These are phyloP conservation scores for Isotomurus palustris DNA, from an alignment of 2,888 invertebrate genomes.

Conservation along the genomic window DNA sequence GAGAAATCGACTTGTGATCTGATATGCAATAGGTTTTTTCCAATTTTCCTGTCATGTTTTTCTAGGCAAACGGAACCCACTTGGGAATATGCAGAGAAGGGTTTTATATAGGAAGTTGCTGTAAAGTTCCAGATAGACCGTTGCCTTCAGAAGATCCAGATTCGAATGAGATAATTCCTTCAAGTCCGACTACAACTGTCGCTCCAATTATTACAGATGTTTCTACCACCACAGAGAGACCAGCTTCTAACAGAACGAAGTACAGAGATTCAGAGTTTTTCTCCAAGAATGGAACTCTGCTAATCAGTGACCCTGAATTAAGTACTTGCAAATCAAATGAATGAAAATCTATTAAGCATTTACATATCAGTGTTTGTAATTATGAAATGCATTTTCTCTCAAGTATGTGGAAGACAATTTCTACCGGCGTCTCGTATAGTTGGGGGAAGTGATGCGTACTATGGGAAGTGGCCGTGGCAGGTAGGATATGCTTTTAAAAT, in stretches of 20 bases:
- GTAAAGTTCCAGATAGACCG: slow-evolving; percentile 19
- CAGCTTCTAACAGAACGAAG: slow-evolving; percentile 14
- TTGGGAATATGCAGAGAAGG: slow-evolving; percentile 32
- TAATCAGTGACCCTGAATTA: slow-evolving; percentile 22
- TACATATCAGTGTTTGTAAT: neutral
- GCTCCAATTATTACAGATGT: neutral
- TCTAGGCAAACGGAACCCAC: slow-evolving; percentile 33
- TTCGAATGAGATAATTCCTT: slow-evolving; percentile 16
- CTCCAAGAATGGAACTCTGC: slow-evolving; percentile 29
- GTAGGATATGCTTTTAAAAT: too few species aligned
- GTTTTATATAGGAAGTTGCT: slow-evolving; percentile 35
- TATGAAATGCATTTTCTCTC: neutral
- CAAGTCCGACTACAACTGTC: neutral
- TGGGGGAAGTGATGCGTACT: slow-evolving; percentile 28
- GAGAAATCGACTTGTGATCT: neutral
- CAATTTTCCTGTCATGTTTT: neutral
- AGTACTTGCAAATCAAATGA: slow-evolving; percentile 18
- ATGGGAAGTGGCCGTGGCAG: slow-evolving; percentile 41
- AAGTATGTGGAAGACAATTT: slow-evolving; percentile 39
- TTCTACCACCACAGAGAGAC: slow-evolving; percentile 13
- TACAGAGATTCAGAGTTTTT: slow-evolving; percentile 26
- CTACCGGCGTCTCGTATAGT: slow-evolving; percentile 36
- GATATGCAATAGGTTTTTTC: neutral
- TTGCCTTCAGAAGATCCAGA: slow-evolving; percentile 4
- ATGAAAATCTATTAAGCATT: slow-evolving; percentile 1